Evolutionary conservation across 2,888 invertebrate genomes (phyloP).

Genomic region (Clunio marinus): DNA sequence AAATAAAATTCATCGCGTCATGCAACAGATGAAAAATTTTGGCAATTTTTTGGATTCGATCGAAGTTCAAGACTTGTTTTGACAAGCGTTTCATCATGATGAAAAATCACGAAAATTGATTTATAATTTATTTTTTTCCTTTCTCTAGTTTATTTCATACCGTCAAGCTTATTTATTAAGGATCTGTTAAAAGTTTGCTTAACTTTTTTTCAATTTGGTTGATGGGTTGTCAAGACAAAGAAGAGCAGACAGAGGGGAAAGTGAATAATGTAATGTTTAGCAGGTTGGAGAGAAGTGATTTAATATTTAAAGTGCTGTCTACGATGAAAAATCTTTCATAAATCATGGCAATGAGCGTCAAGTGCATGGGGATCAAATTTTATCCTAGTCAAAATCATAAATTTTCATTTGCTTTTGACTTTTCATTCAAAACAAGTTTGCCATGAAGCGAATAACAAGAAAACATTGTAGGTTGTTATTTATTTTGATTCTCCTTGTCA

Average conservation of each 20-base stretch:
- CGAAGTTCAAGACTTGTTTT: background rate
- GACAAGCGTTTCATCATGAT: background rate
- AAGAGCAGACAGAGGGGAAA: background rate
- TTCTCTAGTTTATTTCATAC: background rate
- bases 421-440: background rate
- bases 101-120: slow-evolving; percentile 6
- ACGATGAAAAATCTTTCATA: slow-evolving; percentile 22
- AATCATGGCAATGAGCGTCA: slow-evolving; percentile 8
- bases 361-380: background rate
- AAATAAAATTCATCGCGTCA: slow-evolving; percentile 3
- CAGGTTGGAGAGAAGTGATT: slow-evolving; percentile 20
- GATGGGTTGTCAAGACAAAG: slow-evolving; percentile 1
- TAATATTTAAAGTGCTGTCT: slow-evolving; percentile 23
- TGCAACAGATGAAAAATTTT: slow-evolving; percentile 26
- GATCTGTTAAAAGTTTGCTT: background rate
- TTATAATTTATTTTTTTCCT: background rate
- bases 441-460: background rate
- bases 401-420: slow-evolving; percentile 14
- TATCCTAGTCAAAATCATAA: background rate
- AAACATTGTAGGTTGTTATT: too few relatives aligned
- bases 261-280: background rate
- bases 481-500: too few relatives aligned
- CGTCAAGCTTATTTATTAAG: background rate
- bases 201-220: slow-evolving; percentile 21
- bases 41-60: background rate